A percentile compares a stretch with the other conserved stretches of the same genome.
phyloP scores from a whole-genome alignment of 2,113 vertebrate species.

The Pogona vitticeps region DNA sequence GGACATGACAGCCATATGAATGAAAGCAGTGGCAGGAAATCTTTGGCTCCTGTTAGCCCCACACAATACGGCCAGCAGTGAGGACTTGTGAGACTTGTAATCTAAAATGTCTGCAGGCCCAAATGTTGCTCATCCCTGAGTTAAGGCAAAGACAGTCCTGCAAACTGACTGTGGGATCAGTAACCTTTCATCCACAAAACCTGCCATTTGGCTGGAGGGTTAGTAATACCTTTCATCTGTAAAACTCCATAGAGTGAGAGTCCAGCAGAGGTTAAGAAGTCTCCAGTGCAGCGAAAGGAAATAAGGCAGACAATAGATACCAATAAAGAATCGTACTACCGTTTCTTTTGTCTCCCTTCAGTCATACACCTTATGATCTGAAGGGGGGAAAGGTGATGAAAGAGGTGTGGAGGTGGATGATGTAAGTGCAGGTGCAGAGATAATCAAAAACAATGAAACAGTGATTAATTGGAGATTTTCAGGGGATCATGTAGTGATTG shows the following conservation, averaged over 20 bases:
- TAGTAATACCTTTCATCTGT: conserved; percentile 8
- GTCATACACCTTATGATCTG: fast-evolving
- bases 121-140: background rate
- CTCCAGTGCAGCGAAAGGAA: background rate
- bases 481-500: background rate
- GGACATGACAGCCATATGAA: background rate
- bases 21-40: background rate
- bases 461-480: background rate
- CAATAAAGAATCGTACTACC: background rate
- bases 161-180: background rate
- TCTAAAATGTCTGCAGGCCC: no score
- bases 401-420: background rate
- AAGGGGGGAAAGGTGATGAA: fast-evolving
- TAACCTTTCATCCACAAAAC: background rate
- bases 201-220: background rate
- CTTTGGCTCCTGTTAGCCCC: no score
- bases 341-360: fast-evolving
- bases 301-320: background rate
- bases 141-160: background rate
- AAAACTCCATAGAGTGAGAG: background rate
- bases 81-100: no score
- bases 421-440: background rate
- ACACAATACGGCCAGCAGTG: no score
- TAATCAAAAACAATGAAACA: background rate
- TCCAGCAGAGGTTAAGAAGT: fast-evolving